A percentile compares a stretch with the other conserved stretches of the same genome.
phyloP scores from a whole-genome alignment of 2,113 vertebrate species.

The Acanthisitta chloris region DNA sequence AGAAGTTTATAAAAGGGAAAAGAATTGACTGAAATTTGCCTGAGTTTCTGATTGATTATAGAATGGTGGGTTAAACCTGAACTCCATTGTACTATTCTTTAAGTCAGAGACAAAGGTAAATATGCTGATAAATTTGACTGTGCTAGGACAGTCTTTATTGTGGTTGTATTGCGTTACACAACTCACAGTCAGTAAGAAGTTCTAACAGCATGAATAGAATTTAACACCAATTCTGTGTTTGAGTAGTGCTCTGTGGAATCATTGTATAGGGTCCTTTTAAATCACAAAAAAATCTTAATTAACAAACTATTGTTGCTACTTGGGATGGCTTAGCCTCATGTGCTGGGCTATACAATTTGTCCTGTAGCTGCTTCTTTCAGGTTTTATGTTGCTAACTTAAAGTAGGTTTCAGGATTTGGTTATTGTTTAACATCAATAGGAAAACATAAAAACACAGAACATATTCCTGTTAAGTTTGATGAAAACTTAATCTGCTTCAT shows the following conservation, averaged over 20 bases:
- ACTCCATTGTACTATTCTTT: not conserved
- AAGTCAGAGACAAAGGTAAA: not conserved
- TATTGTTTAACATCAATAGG: not conserved
- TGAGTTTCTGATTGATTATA: not conserved
- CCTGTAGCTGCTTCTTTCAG: not conserved
- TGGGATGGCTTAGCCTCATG: not conserved
- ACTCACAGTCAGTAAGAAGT: not conserved
- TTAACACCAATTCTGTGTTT: not conserved
- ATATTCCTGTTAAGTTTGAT: not conserved
- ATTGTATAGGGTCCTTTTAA: not conserved
- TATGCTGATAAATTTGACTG: not conserved
- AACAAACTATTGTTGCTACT: not conserved
- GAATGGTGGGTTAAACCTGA: not conserved
- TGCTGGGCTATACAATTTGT: not conserved
- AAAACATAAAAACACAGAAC: not conserved
- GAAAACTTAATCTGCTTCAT: not conserved
- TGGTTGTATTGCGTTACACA: not conserved
- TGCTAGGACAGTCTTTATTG: not conserved
- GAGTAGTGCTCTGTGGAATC: not conserved
- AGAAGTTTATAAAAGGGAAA: not conserved
- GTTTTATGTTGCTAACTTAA: not conserved
- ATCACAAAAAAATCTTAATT: not conserved
- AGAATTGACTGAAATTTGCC: not conserved
- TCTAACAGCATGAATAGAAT: not conserved
- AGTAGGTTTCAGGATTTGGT: not conserved